A percentile compares a stretch with the other conserved stretches of the same genome.
These are phyloP conservation scores for Aporophyla lueneburgensis DNA, from an alignment of 2,888 invertebrate species.

Conservation along the genomic window DNA sequence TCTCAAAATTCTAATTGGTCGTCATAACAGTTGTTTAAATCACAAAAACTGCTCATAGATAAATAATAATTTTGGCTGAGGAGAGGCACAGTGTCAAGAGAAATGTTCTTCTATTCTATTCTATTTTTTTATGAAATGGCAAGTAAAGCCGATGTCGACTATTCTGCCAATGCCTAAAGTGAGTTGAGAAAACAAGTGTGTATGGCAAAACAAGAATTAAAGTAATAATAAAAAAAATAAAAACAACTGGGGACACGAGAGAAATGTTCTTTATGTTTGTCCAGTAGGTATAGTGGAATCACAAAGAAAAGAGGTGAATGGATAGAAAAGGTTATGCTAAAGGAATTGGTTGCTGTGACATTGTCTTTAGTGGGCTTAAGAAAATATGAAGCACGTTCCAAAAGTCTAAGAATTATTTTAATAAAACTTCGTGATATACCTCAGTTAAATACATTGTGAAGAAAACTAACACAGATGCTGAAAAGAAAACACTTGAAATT, in stretches of 20 bases:
- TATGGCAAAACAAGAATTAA: too few relatives aligned
- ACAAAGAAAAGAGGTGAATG: not conserved
- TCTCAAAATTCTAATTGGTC: not conserved
- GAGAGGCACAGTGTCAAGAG: not conserved
- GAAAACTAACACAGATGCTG: constrained; percentile 21
- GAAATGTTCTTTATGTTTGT: not conserved
- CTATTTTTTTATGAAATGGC: too few relatives aligned
- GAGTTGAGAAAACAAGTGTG: too few relatives aligned
- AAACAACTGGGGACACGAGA: too few relatives aligned
- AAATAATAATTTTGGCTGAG: not conserved
- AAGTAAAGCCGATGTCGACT: too few relatives aligned
- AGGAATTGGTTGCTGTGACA: constrained; percentile 3
- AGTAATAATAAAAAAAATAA: too few relatives aligned
- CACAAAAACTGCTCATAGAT: not conserved
- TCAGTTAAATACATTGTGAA: constrained; percentile 23
- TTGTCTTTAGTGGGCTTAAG: constrained; percentile 23
- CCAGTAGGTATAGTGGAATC: not conserved
- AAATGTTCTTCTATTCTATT: too few relatives aligned
- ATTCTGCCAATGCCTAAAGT: too few relatives aligned
- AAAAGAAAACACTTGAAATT: constrained; percentile 43
- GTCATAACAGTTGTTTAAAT: not conserved
- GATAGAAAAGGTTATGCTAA: constrained; percentile 1
- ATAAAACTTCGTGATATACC: constrained; percentile 18
- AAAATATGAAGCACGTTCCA: constrained; percentile 18
- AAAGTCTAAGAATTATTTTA: constrained; percentile 1